Conservation (phyloP, 1,140 invertebrate species). For the Nasonia longicornis region DNA sequence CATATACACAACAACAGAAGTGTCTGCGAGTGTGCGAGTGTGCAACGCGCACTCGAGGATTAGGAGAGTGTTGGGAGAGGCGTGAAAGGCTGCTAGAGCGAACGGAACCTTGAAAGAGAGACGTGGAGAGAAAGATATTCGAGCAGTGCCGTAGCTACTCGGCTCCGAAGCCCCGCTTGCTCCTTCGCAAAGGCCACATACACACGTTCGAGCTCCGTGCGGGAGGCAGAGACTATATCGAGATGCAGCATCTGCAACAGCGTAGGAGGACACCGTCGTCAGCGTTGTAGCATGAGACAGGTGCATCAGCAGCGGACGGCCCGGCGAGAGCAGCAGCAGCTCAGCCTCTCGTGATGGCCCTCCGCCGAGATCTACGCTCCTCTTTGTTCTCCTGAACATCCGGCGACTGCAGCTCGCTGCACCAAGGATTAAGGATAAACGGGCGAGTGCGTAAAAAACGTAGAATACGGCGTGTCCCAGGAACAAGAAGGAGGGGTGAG, state of each 20-base stretch:
- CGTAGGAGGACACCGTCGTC: neutral
- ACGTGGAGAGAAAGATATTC: slow-evolving; percentile 3
- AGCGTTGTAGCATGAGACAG: neutral
- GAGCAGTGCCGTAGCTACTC: neutral
- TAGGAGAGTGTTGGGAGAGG: neutral
- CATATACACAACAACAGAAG: neutral
- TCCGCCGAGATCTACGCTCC: neutral
- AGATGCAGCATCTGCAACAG: neutral
- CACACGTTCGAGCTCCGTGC: neutral
- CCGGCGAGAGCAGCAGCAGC: neutral
- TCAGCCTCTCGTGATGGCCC: neutral
- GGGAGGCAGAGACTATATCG: neutral
- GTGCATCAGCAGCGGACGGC: neutral
- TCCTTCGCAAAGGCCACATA: no score
- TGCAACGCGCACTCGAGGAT: neutral
- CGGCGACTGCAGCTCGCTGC: no score
- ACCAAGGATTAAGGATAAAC: neutral
- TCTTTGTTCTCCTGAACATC: neutral
- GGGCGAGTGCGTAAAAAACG: neutral
- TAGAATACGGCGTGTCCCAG: neutral
- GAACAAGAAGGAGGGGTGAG: neutral
- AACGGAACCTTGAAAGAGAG: slow-evolving; percentile 1
- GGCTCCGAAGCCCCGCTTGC: neutral
- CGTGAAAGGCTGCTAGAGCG: neutral
- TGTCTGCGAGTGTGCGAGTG: neutral